Conservation (phyloP, 2,797 vertebrate genomes). For the Huso huso region DNA sequence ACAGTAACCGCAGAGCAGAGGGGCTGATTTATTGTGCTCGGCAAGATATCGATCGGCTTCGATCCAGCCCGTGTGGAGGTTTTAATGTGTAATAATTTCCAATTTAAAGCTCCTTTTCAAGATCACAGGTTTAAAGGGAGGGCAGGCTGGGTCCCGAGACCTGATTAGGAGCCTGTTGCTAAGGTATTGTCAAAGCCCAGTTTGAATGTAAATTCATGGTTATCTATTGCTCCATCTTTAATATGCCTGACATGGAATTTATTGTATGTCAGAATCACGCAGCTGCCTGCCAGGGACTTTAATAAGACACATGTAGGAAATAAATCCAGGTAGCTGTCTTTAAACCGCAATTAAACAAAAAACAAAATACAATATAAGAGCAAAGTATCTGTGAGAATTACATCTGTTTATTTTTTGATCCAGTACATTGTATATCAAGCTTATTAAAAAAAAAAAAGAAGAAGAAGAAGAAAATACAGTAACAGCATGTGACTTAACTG, state of each 20-base stretch:
- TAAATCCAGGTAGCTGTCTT: conserved; percentile 63
- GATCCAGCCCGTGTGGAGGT: conserved; percentile 84
- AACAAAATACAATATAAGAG: conserved; percentile 23
- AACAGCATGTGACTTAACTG: not conserved
- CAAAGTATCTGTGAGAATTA: conserved; percentile 1
- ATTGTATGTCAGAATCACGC: conserved; percentile 80
- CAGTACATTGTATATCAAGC: not conserved
- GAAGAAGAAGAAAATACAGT: not conserved
- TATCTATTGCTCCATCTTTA: conserved; percentile 87
- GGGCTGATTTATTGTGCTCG: conserved; percentile 96
- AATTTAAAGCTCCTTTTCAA: conserved; percentile 99
- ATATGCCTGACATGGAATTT: conserved; percentile 82
- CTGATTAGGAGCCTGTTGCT: conserved; percentile 93
- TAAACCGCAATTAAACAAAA: conserved; percentile 49
- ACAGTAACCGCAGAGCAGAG: conserved; percentile 79
- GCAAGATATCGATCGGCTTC: conserved; percentile 98
- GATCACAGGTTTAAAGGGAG: conserved; percentile 93
- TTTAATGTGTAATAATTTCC: conserved; percentile 99
- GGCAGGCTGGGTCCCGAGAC: conserved; percentile 70
- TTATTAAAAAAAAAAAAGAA: not conserved
- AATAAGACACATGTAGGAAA: conserved; percentile 80
- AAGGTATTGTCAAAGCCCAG: conserved; percentile 90
- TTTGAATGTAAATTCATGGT: conserved; percentile 94
- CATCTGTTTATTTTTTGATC: not conserved
- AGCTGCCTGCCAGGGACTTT: conserved; percentile 68